phyloP scores from a whole-genome alignment of 2,888 invertebrate species.

The Cybosia mesomella region DNA sequence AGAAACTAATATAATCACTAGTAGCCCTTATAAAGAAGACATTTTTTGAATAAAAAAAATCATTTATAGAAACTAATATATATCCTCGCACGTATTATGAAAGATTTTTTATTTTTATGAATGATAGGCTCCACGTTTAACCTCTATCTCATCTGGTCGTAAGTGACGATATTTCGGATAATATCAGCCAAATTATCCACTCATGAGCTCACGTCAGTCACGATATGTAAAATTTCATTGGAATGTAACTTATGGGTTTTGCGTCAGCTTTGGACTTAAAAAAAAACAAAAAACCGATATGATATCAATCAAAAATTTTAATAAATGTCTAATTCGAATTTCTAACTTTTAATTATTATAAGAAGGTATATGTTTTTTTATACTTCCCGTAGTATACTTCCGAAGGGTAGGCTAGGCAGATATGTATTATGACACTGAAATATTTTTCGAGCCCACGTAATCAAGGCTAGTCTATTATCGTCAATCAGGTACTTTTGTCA shows the following conservation, averaged over 20 bases:
- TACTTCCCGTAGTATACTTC: no score
- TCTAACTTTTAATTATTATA: no score
- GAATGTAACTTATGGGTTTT: neutral
- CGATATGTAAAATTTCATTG: neutral
- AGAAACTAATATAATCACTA: no score
- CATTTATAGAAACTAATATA: no score
- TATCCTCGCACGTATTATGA: neutral
- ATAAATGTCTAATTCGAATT: neutral
- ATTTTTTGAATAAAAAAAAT: no score
- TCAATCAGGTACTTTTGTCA: no score
- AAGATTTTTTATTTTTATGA: no score
- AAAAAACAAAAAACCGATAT: neutral
- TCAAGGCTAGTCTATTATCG: neutral
- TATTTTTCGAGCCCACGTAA: neutral
- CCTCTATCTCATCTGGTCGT: no score
- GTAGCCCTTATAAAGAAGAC: no score
- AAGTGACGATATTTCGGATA: neutral
- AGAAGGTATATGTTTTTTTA: no score
- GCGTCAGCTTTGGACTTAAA: neutral
- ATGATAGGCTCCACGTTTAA: no score
- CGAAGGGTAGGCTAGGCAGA: no score
- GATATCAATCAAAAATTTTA: neutral
- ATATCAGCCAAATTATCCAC: neutral
- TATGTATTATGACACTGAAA: neutral
- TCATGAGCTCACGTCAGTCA: neutral